Percentiles rank a stretch among this genome's conserved stretches.
Conservation (phyloP, 35 echinoderm and acorn worm genomes). For the Heliocidaris tuberculata region DNA sequence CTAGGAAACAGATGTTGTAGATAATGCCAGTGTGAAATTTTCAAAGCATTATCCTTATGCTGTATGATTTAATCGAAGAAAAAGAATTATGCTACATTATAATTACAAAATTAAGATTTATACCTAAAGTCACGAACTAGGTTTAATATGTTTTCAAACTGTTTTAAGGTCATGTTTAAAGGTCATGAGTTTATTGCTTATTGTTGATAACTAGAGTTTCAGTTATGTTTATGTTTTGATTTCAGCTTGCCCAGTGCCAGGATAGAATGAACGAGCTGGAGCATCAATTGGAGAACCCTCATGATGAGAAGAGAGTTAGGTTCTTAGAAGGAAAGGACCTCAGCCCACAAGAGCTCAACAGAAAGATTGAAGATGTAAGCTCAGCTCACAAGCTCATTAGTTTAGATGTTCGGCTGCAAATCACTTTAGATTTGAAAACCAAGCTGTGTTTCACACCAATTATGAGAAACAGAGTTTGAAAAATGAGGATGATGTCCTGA, state of each 20-base stretch:
- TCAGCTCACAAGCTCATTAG: neutral
- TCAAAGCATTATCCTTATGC: no score
- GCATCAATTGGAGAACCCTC: slow-evolving; percentile 93
- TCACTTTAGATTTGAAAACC: neutral
- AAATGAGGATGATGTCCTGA: neutral
- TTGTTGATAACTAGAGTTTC: neutral
- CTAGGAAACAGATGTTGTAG: no score
- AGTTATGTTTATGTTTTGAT: neutral
- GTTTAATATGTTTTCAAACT: neutral
- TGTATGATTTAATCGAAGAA: no score
- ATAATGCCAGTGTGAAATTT: no score
- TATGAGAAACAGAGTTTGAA: neutral
- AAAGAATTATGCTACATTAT: no score
- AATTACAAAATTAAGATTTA: no score
- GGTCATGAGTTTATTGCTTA: no score
- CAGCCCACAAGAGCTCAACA: slow-evolving; percentile 81
- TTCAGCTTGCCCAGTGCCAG: slow-evolving; percentile 90
- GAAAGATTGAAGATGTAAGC: slow-evolving; percentile 94
- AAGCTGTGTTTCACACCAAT: no score
- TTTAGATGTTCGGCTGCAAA: neutral
- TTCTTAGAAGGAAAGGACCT: slow-evolving; percentile 86
- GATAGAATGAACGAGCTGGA: slow-evolving; percentile 96
- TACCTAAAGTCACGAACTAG: neutral
- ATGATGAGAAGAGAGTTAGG: slow-evolving; percentile 88
- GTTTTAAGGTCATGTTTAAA: neutral